Evolutionary conservation across 2,888 invertebrate genomes (phyloP).

Genomic region (Cosmopolites sordidus): DNA sequence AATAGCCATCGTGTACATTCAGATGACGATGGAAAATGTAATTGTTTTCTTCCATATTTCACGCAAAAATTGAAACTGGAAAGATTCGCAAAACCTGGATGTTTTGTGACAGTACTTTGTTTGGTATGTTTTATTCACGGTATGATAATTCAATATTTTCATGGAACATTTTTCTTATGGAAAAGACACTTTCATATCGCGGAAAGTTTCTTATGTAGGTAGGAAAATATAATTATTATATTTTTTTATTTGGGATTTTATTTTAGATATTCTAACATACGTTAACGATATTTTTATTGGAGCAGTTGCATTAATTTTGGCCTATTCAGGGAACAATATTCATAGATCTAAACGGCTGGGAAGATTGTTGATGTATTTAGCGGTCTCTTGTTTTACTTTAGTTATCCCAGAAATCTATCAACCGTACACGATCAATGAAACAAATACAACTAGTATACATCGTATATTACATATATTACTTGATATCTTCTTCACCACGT

Average conservation of each 20-base stretch:
- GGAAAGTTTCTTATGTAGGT: slow-evolving; percentile 49
- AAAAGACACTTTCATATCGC: slow-evolving; percentile 49
- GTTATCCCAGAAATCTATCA: slow-evolving; percentile 56
- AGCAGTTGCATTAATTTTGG: slow-evolving; percentile 51
- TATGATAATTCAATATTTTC: slow-evolving; percentile 50
- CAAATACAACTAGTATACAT: slow-evolving; percentile 30
- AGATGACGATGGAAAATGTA: slow-evolving; percentile 49
- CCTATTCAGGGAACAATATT: slow-evolving; percentile 57
- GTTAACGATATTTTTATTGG: slow-evolving; percentile 55
- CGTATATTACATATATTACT: no score
- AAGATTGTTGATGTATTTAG: slow-evolving; percentile 53
- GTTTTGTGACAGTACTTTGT: slow-evolving; percentile 48
- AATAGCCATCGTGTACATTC: slow-evolving; percentile 31
- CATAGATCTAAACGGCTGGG: slow-evolving; percentile 60
- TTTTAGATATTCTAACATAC: slow-evolving; percentile 58
- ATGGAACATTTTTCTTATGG: slow-evolving; percentile 52
- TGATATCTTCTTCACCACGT: no score
- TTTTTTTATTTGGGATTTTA: slow-evolving; percentile 4
- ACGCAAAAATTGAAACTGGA: slow-evolving; percentile 44
- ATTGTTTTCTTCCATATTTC: slow-evolving; percentile 49
- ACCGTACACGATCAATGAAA: slow-evolving; percentile 34
- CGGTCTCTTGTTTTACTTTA: slow-evolving; percentile 50
- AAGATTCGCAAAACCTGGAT: slow-evolving; percentile 49
- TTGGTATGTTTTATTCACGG: slow-evolving; percentile 49
- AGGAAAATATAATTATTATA: slow-evolving; percentile 1